Conservation (phyloP, 2,113 vertebrate species). For the Clinocottus analis region DNA sequence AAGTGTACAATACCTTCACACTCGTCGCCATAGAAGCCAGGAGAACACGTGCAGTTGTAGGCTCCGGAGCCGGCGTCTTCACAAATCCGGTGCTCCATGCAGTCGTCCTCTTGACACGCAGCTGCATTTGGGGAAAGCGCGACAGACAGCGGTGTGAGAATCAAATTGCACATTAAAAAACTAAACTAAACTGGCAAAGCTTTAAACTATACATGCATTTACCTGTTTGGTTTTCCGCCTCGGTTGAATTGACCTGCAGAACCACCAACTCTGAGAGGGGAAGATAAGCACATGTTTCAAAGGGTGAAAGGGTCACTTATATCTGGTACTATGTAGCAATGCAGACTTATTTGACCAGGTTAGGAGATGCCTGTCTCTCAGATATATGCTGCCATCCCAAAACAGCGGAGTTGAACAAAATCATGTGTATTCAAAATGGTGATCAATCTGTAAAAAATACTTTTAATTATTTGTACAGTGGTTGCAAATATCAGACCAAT, state of each 20-base stretch:
- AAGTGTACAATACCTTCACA: constrained; percentile 81
- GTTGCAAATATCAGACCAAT: not conserved
- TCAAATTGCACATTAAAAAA: not conserved
- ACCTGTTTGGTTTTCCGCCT: constrained; percentile 80
- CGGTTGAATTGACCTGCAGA: constrained; percentile 68
- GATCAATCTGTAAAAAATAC: not conserved
- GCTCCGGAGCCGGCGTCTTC: constrained; percentile 76
- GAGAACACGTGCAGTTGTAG: constrained; percentile 85
- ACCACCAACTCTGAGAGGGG: constrained; percentile 72
- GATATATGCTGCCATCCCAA: not conserved
- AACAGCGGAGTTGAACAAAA: not conserved
- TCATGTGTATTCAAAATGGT: not conserved
- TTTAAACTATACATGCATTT: constrained; percentile 38
- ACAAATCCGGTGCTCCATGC: constrained; percentile 78
- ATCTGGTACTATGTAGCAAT: not conserved
- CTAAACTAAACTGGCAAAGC: constrained; percentile 10
- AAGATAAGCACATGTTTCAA: constrained; percentile 16
- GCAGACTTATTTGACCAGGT: not conserved
- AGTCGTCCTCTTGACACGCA: constrained; percentile 75
- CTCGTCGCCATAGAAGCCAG: constrained; percentile 84
- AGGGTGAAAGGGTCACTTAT: not conserved
- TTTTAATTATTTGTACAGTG: not conserved
- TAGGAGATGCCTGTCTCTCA: not conserved
- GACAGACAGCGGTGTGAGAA: constrained; percentile 6
- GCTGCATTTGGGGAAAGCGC: constrained; percentile 18